Evolutionary conservation across 2,797 vertebrate genomes (phyloP).

Genomic region (Coregonus ussuriensis): DNA sequence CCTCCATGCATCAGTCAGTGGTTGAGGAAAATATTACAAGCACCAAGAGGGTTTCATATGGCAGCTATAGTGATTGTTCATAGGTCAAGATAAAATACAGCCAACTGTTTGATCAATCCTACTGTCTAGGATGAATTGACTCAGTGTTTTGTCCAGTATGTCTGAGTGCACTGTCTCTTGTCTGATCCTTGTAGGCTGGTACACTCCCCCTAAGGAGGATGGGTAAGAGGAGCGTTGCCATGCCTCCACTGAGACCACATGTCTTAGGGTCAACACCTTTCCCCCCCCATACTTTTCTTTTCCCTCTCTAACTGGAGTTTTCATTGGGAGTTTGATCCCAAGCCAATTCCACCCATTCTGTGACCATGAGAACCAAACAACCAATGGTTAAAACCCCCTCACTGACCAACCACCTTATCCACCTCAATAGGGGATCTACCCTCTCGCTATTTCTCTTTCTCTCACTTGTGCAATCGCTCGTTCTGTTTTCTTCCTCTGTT

Average conservation of each 20-base stretch:
- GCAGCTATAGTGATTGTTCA: slow-evolving; percentile 14
- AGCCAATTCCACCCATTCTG: slow-evolving; percentile 53
- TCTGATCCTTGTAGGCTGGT: slow-evolving; percentile 84
- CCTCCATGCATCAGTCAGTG: slow-evolving; percentile 24
- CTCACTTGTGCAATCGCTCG: slow-evolving; percentile 31
- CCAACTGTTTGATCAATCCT: neutral
- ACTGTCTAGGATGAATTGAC: neutral
- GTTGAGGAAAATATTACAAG: slow-evolving; percentile 18
- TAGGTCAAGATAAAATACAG: neutral
- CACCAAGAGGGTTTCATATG: neutral
- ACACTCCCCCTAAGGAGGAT: slow-evolving; percentile 99
- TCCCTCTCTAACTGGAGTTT: slow-evolving; percentile 16
- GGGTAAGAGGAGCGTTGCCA: slow-evolving; percentile 77
- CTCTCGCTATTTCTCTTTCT: slow-evolving; percentile 43
- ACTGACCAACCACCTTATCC: slow-evolving; percentile 35
- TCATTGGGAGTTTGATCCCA: slow-evolving; percentile 47
- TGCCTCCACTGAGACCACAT: slow-evolving; percentile 70
- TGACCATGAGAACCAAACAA: slow-evolving; percentile 29
- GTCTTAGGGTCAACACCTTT: slow-evolving; percentile 48
- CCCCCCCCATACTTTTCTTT: slow-evolving; percentile 32
- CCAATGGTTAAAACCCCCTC: slow-evolving; percentile 20
- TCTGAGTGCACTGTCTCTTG: neutral
- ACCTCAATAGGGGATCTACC: slow-evolving; percentile 31
- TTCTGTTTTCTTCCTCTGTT: slow-evolving; percentile 37
- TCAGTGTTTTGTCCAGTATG: neutral